Conservation (phyloP, 2,797 vertebrate species). For the Botia almorhae region DNA sequence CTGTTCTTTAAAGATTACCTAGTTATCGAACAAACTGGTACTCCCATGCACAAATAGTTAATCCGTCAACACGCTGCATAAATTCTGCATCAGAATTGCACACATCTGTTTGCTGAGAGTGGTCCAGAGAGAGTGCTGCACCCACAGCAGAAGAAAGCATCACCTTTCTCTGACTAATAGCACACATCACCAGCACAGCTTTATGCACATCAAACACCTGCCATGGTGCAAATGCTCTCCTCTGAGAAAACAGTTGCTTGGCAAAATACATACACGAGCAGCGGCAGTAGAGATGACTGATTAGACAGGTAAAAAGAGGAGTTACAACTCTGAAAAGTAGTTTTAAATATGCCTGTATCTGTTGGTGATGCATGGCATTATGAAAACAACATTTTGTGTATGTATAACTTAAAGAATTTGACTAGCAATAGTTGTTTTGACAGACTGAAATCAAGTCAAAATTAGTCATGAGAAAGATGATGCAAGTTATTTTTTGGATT, state of each 20-base stretch:
- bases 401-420: neutral
- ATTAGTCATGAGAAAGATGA: neutral
- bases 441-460: neutral
- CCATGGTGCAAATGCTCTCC: constrained; percentile 38
- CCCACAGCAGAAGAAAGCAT: constrained; percentile 31
- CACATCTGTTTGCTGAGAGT: constrained; percentile 29
- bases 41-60: constrained; percentile 33
- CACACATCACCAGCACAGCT: constrained; percentile 40
- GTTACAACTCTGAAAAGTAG: constrained; percentile 8
- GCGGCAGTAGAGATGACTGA: constrained; percentile 14
- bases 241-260: constrained; percentile 21
- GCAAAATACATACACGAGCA: constrained; percentile 24
- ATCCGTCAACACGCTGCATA: constrained; percentile 41
- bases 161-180: constrained; percentile 46
- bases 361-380: neutral
- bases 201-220: constrained; percentile 46
- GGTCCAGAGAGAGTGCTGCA: constrained; percentile 40
- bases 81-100: constrained; percentile 35
- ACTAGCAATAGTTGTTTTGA: constrained; percentile 4
- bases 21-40: constrained; percentile 14
- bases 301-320: constrained; percentile 25
- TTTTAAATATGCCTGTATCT: constrained; percentile 11
- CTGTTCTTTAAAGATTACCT: neutral
- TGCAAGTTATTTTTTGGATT: neutral
- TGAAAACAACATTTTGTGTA: neutral